Percentiles rank a stretch among this genome's conserved stretches.
These are phyloP conservation scores for Heliconius aoede DNA, from an alignment of 2,888 invertebrate genomes.

Conservation along the genomic window DNA sequence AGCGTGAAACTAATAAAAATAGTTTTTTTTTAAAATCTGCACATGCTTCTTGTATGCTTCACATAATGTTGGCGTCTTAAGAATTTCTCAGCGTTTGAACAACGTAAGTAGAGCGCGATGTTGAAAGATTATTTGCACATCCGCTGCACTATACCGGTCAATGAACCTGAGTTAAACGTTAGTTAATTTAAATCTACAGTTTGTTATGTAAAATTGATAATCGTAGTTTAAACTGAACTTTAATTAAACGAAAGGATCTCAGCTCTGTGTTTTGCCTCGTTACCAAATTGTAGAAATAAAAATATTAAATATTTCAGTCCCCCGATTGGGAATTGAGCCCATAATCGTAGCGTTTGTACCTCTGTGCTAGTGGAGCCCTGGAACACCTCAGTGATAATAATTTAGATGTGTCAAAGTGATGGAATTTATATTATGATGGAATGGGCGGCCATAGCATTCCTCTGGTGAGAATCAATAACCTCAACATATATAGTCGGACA, in stretches of 20 bases:
- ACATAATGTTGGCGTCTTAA: conserved; percentile 20
- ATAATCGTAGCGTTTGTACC: not conserved
- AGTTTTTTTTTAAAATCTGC: not conserved
- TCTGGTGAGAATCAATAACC: too few relatives aligned
- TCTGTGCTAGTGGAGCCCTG: too few relatives aligned
- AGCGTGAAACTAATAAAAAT: not conserved
- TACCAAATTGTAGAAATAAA: not conserved
- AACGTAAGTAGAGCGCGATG: conserved; percentile 48
- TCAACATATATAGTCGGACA: too few relatives aligned
- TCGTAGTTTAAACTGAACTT: not conserved
- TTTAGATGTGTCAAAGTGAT: too few relatives aligned
- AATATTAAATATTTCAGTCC: not conserved
- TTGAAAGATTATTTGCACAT: conserved; percentile 45
- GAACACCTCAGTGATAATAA: too few relatives aligned
- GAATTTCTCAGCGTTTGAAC: conserved; percentile 41
- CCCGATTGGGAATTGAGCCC: not conserved
- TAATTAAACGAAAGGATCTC: not conserved
- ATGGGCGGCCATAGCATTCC: too few relatives aligned
- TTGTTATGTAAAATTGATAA: not conserved
- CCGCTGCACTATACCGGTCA: conserved; percentile 37
- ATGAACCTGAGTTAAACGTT: conserved; percentile 37
- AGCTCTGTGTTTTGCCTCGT: not conserved
- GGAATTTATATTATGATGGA: too few relatives aligned
- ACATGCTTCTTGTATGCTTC: not conserved
- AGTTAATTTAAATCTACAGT: conserved; percentile 2